Base-by-base conservation (phyloP, 2,797 vertebrate species). In the Malacoctenus gilli region DNA sequence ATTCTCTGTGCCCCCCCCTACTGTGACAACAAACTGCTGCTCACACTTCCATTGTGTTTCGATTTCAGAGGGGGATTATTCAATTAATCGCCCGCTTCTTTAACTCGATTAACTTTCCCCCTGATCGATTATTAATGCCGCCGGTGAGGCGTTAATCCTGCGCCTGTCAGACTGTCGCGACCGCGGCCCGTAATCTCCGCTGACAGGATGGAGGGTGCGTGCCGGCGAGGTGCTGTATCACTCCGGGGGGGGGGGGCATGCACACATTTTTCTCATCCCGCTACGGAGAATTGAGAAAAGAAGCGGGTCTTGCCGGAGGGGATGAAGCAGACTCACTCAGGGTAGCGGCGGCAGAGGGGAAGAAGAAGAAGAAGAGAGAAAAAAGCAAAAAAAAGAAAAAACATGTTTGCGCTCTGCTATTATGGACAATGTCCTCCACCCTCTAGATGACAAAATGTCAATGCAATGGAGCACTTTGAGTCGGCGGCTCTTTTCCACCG, bases 361-460 rank as follows among this genome's bases (percentile, higher is more conserved):
- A n/a, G n/a, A n/a, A n/a, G n/a, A n/a, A n/a, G n/a, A n/a, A n/a
- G n/a, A n/a, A n/a, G n/a, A n/a, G n/a, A n/a, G n/a, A n/a, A n/a
- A n/a, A n/a, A n/a, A n/a, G n/a, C n/a, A n/a, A n/a, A n/a, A n/a
- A n/a, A n/a, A n/a, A n/a, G 81, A 77, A 84, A 85, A 86, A 83
- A 68, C 22, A 68, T 79, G 72, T 83, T 74, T 76, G 81, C 61
- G 28, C 41, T 61, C 64, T 69, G 69, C 69, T 79, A 80, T 86
- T 81, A 84, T 52, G 68, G 75, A 75, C 60, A 82, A 81, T 77
- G 72, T 79, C 76, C 57, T 74, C 68, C 73, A 68, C 59, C 74
- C 61, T 83, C 72, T 84, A 31, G 5, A 70, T 82, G 80, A 82
- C 72, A 80, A 79, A 85, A 83, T 79, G 79, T 84, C 85, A 87